Base-by-base conservation (phyloP, 2,888 invertebrate species). In the Rhamnusium bicolor region DNA sequence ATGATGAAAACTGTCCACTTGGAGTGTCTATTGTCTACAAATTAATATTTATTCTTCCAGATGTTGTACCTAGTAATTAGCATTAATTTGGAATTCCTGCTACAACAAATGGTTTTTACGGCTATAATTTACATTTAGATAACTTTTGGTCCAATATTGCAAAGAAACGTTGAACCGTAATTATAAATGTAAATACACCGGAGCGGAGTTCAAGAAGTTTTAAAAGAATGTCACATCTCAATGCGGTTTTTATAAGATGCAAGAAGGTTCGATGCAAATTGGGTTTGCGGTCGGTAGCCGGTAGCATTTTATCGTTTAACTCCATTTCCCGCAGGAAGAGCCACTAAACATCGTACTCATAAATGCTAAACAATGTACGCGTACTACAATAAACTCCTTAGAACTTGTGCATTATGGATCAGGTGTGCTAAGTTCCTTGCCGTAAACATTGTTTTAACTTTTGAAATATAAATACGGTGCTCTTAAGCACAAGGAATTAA, bases 271-370 rank as follows among this genome's bases (percentile, higher is more conserved):
- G 67, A 70, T 54, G 67, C 53, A 66, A 67, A 61, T 67, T 67
- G 60, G 61, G 67, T 67, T 67, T 67, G 54, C 56, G 46, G 46
- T 14, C 27, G 47, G 62, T 63, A 19, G 29, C 54, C 80, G 75
- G 74, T 72, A 79, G 84, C 82, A 81, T 84, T 85, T 84, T 84
- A 84, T 84, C 85, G 83, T 84, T 84, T 82, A 85, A 79, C 82
- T 82, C 82, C 82, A 80, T 81, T 83, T 81, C 80, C 82, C 81
- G 70, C 71, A 83, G 81, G 82, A 82, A 54, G 61, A 70, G 29
- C 73, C 62, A 62, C 75, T 75, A 75, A 75, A 73, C 71, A 62
- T 66, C 46, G 66, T 61, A 65, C 79, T 77, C 80, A 77, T 82
- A 80, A 82, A 81, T 79, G 79, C 75, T 74, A 74, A 79, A 81